These are phyloP conservation scores for Coleophora deauratella DNA, from an alignment of 2,888 invertebrate species.

Conservation along the genomic window DNA sequence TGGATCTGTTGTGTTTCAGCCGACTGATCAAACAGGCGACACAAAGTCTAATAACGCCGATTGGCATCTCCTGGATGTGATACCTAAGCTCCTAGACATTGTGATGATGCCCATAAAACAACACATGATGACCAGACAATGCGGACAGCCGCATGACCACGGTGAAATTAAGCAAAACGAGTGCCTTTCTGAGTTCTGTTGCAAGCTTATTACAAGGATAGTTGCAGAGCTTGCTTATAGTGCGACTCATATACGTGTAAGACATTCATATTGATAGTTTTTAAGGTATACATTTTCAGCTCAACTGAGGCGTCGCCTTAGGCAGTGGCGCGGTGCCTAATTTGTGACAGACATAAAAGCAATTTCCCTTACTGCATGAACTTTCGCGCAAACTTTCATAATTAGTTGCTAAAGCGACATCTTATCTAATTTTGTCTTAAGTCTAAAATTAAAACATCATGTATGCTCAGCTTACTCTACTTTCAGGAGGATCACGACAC, in stretches of 20 bases:
- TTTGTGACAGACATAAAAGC: no score
- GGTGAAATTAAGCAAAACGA: constrained; percentile 71
- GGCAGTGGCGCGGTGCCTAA: no score
- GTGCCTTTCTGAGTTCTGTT: constrained; percentile 78
- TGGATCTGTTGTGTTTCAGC: no score
- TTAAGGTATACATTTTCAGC: not conserved
- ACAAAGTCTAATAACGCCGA: constrained; percentile 40
- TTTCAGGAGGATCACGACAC: constrained; percentile 81
- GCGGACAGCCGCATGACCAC: constrained; percentile 57
- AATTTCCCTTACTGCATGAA: no score
- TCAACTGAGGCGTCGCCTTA: not conserved
- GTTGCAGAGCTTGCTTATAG: constrained; percentile 84
- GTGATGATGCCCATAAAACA: constrained; percentile 84
- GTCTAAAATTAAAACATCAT: no score
- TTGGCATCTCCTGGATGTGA: constrained; percentile 85
- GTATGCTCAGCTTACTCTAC: constrained; percentile 27
- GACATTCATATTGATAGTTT: constrained; percentile 4
- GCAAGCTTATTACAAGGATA: constrained; percentile 85
- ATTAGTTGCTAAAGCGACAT: no score
- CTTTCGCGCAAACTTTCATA: no score
- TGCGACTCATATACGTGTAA: constrained; percentile 42
- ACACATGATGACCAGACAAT: constrained; percentile 64
- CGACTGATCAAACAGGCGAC: constrained; percentile 24
- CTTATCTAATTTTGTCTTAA: no score
- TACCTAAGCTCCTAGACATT: constrained; percentile 87